Conservation (phyloP, 2,888 invertebrate species). For the Agonopterix subpropinquella region DNA sequence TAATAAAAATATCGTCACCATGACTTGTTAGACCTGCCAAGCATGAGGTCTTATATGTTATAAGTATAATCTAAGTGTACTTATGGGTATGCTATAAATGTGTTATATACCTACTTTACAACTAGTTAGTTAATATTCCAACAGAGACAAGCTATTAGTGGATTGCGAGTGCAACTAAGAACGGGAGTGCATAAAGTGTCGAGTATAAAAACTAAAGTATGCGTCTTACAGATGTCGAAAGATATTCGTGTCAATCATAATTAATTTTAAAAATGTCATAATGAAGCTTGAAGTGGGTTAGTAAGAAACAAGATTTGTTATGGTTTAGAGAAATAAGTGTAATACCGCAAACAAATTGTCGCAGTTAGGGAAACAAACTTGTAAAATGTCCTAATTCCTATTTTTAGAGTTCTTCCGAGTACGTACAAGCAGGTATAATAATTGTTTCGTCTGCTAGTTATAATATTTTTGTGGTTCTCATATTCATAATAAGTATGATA, state of each 20-base stretch:
- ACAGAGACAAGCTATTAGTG: slow-evolving; percentile 1
- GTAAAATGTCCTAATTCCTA: no score
- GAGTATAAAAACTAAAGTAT: slow-evolving; percentile 5
- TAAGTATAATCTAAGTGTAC: no score
- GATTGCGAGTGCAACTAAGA: slow-evolving; percentile 5
- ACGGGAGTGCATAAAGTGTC: neutral
- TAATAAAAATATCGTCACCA: no score
- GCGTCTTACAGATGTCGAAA: slow-evolving; percentile 15
- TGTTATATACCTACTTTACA: neutral
- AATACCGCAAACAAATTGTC: slow-evolving; percentile 6
- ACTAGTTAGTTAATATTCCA: slow-evolving; percentile 1
- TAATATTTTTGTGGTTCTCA: no score
- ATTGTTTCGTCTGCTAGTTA: no score
- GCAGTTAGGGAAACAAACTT: no score
- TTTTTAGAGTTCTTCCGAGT: no score
- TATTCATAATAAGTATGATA: no score
- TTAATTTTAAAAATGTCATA: slow-evolving; percentile 33
- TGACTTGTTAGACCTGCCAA: no score
- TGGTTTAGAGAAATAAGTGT: slow-evolving; percentile 9
- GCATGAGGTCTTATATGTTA: no score
- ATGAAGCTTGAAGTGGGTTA: slow-evolving; percentile 16
- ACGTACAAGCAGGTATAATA: no score
- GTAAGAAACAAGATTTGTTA: slow-evolving; percentile 18
- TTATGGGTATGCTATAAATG: no score
- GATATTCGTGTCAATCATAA: slow-evolving; percentile 28